phyloP scores from a whole-genome alignment of 2,113 vertebrate species.

The Geococcyx californianus region DNA sequence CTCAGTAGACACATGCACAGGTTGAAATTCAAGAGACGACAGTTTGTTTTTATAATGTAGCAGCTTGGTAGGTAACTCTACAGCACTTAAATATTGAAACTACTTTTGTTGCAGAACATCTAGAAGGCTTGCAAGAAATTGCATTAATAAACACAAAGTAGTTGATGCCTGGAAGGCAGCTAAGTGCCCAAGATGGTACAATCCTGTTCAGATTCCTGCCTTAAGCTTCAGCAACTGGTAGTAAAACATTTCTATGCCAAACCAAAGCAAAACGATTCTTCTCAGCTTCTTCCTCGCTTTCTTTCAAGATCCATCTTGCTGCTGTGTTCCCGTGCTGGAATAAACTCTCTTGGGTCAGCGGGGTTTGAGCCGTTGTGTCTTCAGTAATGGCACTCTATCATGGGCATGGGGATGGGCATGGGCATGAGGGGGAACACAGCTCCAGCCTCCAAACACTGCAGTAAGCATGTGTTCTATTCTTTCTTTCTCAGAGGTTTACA shows the following conservation, averaged over 20 bases:
- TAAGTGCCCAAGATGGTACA: not conserved
- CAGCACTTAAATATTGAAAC: not conserved
- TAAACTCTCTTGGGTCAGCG: not conserved
- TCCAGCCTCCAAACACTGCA: not conserved
- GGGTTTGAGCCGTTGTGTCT: not conserved
- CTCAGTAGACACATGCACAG: not conserved
- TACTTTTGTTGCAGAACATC: not conserved
- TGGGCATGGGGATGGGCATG: not conserved
- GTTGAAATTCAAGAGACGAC: not conserved
- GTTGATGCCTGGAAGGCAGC: not conserved
- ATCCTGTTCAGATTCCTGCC: not conserved
- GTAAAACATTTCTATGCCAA: not conserved
- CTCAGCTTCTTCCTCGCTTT: not conserved
- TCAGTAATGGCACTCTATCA: not conserved
- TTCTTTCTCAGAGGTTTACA: not conserved
- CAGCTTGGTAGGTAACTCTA: too few species aligned
- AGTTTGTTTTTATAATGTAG: too few species aligned
- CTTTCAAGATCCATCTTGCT: not conserved
- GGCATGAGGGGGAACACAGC: not conserved
- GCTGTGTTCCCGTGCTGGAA: not conserved
- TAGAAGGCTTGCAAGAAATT: not conserved
- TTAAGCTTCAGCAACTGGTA: not conserved
- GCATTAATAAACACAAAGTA: not conserved
- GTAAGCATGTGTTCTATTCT: not conserved
- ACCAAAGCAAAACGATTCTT: not conserved